Base-by-base conservation (phyloP, 1,140 invertebrate species). In the Drosophila kikkawai region DNA sequence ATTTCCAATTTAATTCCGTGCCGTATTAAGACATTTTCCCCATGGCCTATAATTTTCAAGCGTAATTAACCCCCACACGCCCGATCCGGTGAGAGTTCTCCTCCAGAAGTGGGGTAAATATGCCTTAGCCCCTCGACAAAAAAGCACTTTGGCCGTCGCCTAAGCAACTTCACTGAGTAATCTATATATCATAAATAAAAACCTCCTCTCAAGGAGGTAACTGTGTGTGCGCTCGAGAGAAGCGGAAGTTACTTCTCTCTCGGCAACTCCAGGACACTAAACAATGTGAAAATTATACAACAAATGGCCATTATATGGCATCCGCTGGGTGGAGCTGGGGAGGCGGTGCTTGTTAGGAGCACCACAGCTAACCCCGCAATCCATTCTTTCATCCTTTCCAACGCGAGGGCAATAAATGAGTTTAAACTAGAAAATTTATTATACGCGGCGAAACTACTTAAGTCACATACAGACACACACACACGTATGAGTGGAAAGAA, bases 361-460 rank as follows among this genome's bases (percentile, higher is more conserved):
- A 39, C 50, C 45, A 6, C 47, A 37, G 45, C 39, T 60, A 39
- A 34, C 44, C 50, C 55, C 45, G 73, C 59, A 61, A 64, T 75
- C 53, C 58, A 53, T 75, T 71, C 75, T 50, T 73, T 73, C 67
- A 73, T 79, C 56, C 75, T 59, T 73, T 77, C 73, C 11, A 22
- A 15, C 74, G 41, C 69, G 61, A 63, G 64, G 76, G 76, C 83
- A 88, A 88, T 88, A 88, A 88, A 88, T 88, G 84, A 88, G 84
- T 88, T 88, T 88, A 88, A 88, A 88, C 80, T 88, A 88, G 80
- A 80, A 88, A 88, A 88, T 88, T 88, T 88, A 88, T 88, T 88
- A 88, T 78, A 84, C 80, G 84, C 85, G 77, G 85, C 80, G 76
- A 83, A 87, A 87, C 83, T 87, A 88, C 84, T 87, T 87, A 87